These are phyloP conservation scores for Empis livida DNA, from an alignment of 2,888 invertebrate species.

Conservation along the genomic window DNA sequence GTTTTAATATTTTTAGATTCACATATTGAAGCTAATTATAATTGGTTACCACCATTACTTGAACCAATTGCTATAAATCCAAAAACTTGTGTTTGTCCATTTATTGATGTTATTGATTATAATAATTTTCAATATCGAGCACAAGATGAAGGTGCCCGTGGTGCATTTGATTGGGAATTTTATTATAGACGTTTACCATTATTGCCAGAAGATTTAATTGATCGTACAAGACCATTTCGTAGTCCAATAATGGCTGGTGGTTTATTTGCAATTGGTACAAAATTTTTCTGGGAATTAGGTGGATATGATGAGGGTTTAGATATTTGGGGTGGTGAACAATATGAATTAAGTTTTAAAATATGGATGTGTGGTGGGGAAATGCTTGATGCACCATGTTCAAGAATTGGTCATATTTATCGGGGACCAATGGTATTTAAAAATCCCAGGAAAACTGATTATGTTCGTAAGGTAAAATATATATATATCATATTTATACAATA, in stretches of 20 bases:
- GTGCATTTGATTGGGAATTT: conserved; percentile 97
- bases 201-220: conserved; percentile 22
- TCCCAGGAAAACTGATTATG: conserved; percentile 80
- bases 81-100: conserved; percentile 74
- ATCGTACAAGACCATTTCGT: conserved; percentile 34
- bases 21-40: conserved; percentile 79
- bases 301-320: conserved; percentile 86
- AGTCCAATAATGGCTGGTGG: conserved; percentile 98
- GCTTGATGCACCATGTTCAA: conserved; percentile 84
- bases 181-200: conserved; percentile 90
- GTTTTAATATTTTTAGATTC: conserved; percentile 85
- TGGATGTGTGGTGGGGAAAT: conserved; percentile 95
- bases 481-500: neutral
- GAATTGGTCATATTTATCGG: conserved; percentile 82
- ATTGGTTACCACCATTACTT: conserved; percentile 80
- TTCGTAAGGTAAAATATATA: conserved; percentile 33
- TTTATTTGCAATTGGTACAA: conserved; percentile 78
- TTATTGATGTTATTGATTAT: conserved; percentile 78
- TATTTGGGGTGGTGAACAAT: conserved; percentile 98
- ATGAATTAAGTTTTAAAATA: conserved; percentile 93
- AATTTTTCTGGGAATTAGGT: conserved; percentile 93
- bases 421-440: conserved; percentile 89
- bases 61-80: conserved; percentile 73
- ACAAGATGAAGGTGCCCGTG: conserved; percentile 86
- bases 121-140: conserved; percentile 87